These are phyloP conservation scores for Poeciliopsis gracilis DNA, from an alignment of 2,797 vertebrate genomes.

Conservation along the genomic window DNA sequence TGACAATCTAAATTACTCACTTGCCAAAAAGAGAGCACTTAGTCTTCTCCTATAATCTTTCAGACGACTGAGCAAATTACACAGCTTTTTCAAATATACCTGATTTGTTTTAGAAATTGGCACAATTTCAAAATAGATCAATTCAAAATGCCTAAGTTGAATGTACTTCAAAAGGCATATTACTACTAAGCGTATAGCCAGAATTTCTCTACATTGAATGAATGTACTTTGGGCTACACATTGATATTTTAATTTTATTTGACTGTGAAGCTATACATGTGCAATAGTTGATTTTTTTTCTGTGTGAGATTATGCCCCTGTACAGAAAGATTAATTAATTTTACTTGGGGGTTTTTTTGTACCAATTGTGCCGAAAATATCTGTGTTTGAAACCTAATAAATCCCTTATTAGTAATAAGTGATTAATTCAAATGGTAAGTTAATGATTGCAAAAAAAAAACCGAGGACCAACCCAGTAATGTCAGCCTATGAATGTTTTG, in stretches of 20 bases:
- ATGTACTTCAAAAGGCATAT: no score
- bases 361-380: not conserved
- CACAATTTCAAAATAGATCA: not conserved
- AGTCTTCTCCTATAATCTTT: not conserved
- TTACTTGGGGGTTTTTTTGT: not conserved
- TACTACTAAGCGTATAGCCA: no score
- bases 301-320: not conserved
- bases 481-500: slow-evolving; percentile 52
- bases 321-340: not conserved
- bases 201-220: no score
- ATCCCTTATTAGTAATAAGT: slow-evolving; percentile 11
- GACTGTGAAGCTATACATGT: not conserved
- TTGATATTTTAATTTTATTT: not conserved
- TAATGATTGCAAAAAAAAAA: slow-evolving; percentile 53
- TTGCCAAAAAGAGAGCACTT: not conserved
- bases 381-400: not conserved
- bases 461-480: slow-evolving; percentile 31
- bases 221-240: not conserved
- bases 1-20: not conserved
- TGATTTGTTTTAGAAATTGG: not conserved
- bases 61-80: not conserved
- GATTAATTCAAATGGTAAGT: slow-evolving; percentile 30
- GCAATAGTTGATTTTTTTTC: not conserved
- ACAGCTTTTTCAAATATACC: not conserved
- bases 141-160: not conserved